A percentile compares a stretch with the other conserved stretches of the same genome.
Conservation (phyloP, 92 coral and sea anemone species). For the Actinernus sp. region DNA sequence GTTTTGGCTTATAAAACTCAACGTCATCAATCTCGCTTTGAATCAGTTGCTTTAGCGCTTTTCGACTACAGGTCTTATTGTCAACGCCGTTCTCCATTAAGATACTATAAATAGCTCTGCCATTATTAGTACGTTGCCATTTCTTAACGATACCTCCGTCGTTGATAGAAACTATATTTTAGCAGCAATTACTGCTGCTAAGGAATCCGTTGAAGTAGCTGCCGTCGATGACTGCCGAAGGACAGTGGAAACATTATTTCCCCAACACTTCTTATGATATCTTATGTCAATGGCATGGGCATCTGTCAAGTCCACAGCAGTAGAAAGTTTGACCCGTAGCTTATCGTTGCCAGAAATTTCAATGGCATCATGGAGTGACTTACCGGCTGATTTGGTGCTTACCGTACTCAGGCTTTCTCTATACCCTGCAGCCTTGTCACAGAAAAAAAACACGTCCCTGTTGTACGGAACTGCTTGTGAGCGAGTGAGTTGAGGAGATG, state of each 20-base stretch:
- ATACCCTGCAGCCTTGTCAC: constrained; percentile 47
- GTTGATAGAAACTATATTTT: constrained; percentile 65
- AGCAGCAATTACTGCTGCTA: constrained; percentile 59
- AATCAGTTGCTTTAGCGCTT: constrained; percentile 52
- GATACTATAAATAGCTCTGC: constrained; percentile 35
- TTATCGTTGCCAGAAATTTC: constrained; percentile 39
- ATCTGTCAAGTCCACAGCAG: constrained; percentile 51
- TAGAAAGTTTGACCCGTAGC: constrained; percentile 56
- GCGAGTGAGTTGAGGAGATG: constrained; percentile 51
- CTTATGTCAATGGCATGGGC: constrained; percentile 71
- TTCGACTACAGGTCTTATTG: constrained; percentile 21
- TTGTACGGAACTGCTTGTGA: constrained; percentile 63
- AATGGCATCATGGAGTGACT: constrained; percentile 51
- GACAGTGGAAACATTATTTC: constrained; percentile 43
- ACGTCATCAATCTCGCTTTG: constrained; percentile 63
- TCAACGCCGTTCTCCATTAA: constrained; percentile 42
- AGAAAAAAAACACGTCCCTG: constrained; percentile 61
- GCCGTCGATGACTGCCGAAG: constrained; percentile 34
- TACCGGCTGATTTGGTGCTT: constrained; percentile 50
- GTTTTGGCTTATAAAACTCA: constrained; percentile 71
- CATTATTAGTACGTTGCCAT: constrained; percentile 30
- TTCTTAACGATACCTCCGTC: constrained; percentile 43
- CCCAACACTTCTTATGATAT: constrained; percentile 69
- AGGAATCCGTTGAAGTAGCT: constrained; percentile 3
- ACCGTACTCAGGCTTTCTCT: constrained; percentile 39